Conservation (phyloP, 2,113 vertebrate species). For the Rafetus swinhoei region DNA sequence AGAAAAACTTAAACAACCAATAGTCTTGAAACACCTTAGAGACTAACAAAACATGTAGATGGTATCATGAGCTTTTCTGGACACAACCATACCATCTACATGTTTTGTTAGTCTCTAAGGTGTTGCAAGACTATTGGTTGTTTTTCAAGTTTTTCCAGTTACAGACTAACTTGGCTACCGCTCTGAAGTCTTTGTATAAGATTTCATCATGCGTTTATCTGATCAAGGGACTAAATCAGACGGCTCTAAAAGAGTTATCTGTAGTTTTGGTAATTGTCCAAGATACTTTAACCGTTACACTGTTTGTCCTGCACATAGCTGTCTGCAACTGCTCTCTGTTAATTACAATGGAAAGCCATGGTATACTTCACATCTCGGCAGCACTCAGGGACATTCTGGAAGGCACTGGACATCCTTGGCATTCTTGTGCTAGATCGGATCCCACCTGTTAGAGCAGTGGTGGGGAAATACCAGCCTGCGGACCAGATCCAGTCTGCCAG, state of each 20-base stretch:
- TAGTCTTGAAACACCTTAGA: too few species aligned
- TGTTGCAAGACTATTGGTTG: too few species aligned
- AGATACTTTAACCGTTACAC: not conserved
- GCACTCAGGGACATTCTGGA: not conserved
- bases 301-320: not conserved
- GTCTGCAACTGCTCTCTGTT: not conserved
- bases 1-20: too few species aligned
- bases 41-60: too few species aligned
- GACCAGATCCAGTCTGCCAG: too few species aligned
- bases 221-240: not conserved
- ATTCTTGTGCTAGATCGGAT: not conserved
- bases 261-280: not conserved
- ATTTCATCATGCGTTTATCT: not conserved
- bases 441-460: not conserved
- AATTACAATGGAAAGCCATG: not conserved
- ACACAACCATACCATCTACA: too few species aligned
- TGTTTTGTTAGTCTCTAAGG: too few species aligned
- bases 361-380: not conserved
- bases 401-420: not conserved
- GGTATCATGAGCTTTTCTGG: too few species aligned
- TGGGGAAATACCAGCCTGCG: too few species aligned
- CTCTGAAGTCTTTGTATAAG: not conserved
- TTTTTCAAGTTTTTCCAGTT: too few species aligned
- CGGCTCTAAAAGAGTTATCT: fast-evolving
- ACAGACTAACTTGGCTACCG: too few species aligned